Evolutionary conservation across 2,888 invertebrate species (phyloP).

Genomic region (Sphaeridia pumilis): DNA sequence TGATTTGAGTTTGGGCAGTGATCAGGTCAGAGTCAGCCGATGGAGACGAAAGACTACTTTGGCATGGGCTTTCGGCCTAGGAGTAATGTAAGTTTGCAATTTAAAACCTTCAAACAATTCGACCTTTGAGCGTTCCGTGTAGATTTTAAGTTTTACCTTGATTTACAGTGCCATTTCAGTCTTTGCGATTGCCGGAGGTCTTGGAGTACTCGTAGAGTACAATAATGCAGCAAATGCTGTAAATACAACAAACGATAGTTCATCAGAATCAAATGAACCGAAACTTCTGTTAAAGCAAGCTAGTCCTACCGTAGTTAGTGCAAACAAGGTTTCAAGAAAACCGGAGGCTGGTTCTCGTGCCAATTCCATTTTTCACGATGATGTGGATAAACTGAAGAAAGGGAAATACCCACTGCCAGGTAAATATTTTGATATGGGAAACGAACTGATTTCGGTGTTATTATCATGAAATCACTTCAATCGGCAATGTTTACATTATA

Average conservation of each 20-base stretch:
- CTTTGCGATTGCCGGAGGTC: constrained; percentile 1
- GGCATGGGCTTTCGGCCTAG: constrained; percentile 7
- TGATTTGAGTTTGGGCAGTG: background rate
- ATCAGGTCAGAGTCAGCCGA: background rate
- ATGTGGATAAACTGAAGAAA: background rate
- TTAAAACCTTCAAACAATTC: background rate
- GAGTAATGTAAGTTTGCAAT: constrained; percentile 4
- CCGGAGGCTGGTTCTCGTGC: background rate
- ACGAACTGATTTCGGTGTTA: too few relatives aligned
- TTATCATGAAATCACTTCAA: too few relatives aligned
- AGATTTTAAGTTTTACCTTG: background rate
- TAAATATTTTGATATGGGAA: too few relatives aligned
- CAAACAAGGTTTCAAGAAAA: background rate
- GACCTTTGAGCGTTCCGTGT: background rate
- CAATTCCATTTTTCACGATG: too few relatives aligned
- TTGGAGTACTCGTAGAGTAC: constrained; percentile 5
- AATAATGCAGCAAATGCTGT: background rate
- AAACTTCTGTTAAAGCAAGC: background rate
- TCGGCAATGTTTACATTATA: too few relatives aligned
- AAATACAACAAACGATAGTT: background rate
- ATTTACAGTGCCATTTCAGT: constrained; percentile 8
- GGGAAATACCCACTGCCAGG: background rate
- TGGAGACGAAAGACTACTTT: background rate
- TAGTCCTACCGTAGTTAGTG: background rate
- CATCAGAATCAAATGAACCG: background rate